Conservation (phyloP, 1,140 invertebrate species). For the Lasioglossum albipes region DNA sequence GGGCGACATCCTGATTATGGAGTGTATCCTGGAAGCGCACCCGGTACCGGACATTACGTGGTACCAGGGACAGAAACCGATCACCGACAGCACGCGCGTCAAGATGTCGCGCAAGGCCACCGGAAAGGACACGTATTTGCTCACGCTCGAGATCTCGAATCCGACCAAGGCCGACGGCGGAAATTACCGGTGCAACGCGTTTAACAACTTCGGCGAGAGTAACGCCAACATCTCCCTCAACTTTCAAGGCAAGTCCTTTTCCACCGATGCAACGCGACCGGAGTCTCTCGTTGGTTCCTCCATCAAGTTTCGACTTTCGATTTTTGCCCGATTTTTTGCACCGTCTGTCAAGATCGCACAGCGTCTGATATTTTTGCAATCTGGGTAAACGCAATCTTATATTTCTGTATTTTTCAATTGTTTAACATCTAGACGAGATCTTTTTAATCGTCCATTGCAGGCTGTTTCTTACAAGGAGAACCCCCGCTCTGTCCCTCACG, state of each 20-base stretch:
- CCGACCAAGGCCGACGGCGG: constrained; percentile 97
- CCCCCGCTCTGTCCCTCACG: too few species aligned
- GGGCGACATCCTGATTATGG: constrained; percentile 96
- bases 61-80: constrained; percentile 93
- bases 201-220: constrained; percentile 98
- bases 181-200: constrained; percentile 98
- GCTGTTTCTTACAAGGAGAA: too few species aligned
- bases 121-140: constrained; percentile 93
- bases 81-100: constrained; percentile 89
- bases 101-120: constrained; percentile 92
- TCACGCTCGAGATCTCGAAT: constrained; percentile 95
- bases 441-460: too few species aligned
- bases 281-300: constrained; percentile 35
- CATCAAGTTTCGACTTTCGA: background rate
- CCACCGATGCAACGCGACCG: constrained; percentile 25
- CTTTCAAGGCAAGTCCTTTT: constrained; percentile 93
- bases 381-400: too few species aligned
- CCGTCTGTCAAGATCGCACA: too few species aligned
- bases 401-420: too few species aligned
- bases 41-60: constrained; percentile 97
- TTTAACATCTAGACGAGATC: too few species aligned
- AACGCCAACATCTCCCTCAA: constrained; percentile 99
- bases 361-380: too few species aligned
- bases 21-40: constrained; percentile 96
- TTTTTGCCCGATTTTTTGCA: background rate